A percentile compares a stretch with the other conserved stretches of the same genome.
Evolutionary conservation across 2,888 invertebrate genomes (phyloP).

Genomic region (Coronaproctus castanopsis): DNA sequence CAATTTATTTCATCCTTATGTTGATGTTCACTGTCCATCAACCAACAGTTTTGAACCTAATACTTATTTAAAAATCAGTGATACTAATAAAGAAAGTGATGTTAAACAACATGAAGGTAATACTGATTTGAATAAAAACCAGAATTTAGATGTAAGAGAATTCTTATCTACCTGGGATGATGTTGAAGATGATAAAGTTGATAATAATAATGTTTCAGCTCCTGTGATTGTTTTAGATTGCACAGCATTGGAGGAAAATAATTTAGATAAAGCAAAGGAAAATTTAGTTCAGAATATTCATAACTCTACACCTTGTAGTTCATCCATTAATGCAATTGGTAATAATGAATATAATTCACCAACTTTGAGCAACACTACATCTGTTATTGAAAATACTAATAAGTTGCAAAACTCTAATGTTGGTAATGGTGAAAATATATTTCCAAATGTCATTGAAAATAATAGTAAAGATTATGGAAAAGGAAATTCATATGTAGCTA

Average conservation of each 20-base stretch:
- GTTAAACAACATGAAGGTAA: neutral
- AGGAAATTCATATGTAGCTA: neutral
- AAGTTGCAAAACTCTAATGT: neutral
- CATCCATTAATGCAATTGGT: neutral
- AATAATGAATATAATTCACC: neutral
- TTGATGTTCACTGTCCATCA: neutral
- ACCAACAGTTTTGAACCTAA: neutral
- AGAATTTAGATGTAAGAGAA: conserved; percentile 15
- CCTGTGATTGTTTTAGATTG: conserved; percentile 17
- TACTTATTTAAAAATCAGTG: neutral
- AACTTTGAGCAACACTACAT: neutral
- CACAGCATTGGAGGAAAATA: conserved; percentile 15
- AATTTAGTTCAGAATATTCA: conserved; percentile 10
- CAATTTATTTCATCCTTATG: neutral
- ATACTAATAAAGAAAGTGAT: neutral
- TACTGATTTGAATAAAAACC: conserved; percentile 6
- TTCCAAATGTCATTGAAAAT: neutral
- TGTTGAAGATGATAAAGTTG: conserved; percentile 14
- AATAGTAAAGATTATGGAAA: neutral
- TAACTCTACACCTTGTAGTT: too few relatives aligned
- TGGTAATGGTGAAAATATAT: neutral
- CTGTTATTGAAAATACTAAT: neutral
- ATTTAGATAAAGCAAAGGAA: conserved; percentile 16
- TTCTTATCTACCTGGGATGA: conserved; percentile 16
- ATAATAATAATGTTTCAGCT: conserved; percentile 8